These are phyloP conservation scores for Andrena fulva DNA, from an alignment of 2,888 invertebrate genomes.

Conservation along the genomic window DNA sequence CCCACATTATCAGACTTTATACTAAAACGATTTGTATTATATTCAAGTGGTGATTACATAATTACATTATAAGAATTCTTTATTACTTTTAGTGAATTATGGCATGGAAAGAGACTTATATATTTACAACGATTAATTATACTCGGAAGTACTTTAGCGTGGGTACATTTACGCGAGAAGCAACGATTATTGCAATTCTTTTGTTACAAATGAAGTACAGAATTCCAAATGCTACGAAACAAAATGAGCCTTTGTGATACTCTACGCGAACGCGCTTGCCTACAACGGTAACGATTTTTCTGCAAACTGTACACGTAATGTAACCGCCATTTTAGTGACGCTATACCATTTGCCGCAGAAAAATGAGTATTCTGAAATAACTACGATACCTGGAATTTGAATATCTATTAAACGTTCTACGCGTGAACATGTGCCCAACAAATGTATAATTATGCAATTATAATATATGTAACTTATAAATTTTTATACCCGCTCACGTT, in stretches of 20 bases:
- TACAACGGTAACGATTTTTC: constrained; percentile 50
- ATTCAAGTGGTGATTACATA: neutral
- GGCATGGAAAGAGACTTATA: neutral
- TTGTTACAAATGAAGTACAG: neutral
- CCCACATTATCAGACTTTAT: neutral
- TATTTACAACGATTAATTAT: neutral
- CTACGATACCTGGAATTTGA: neutral
- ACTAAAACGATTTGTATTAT: neutral
- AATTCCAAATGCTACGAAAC: neutral
- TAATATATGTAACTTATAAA: constrained; percentile 9
- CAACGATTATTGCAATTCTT: neutral
- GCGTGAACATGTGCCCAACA: neutral
- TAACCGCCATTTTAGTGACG: constrained; percentile 65
- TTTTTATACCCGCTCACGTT: constrained; percentile 2
- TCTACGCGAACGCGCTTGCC: constrained; percentile 13
- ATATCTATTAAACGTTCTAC: neutral
- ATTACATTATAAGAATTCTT: neutral
- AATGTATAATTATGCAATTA: neutral
- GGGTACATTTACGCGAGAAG: neutral
- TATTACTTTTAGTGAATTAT: neutral
- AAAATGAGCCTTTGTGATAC: neutral
- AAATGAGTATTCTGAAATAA: neutral
- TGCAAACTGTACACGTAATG: constrained; percentile 37
- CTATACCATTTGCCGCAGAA: constrained; percentile 12
- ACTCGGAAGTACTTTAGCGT: neutral